A percentile compares a stretch with the other conserved stretches of the same genome.
These are phyloP conservation scores for Pseudotriccus pelzelni DNA, from an alignment of 2,797 vertebrate genomes.

Conservation along the genomic window DNA sequence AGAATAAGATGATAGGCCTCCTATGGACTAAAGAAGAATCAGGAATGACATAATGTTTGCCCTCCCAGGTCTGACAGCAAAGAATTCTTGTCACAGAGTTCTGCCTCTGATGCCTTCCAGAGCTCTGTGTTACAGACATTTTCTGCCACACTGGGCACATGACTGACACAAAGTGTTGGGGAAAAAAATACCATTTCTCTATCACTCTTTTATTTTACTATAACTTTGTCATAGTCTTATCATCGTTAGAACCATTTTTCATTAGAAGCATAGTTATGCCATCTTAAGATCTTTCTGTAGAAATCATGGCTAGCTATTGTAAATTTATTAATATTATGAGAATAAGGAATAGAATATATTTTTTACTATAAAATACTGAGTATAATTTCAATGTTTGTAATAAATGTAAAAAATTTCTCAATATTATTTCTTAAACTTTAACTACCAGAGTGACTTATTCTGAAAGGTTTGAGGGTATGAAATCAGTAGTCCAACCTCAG, in stretches of 20 bases:
- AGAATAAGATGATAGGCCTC: background rate
- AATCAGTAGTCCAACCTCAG: background rate
- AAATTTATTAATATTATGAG: background rate
- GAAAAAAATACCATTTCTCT: background rate
- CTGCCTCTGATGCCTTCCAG: background rate
- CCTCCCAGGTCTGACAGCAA: background rate
- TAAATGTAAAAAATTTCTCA: background rate
- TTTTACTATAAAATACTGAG: background rate
- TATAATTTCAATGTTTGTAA: background rate
- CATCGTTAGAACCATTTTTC: background rate
- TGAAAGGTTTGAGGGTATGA: background rate
- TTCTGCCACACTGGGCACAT: background rate
- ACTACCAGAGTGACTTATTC: background rate
- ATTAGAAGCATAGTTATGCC: background rate
- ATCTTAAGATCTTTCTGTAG: background rate
- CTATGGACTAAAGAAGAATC: background rate
- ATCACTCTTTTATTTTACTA: background rate
- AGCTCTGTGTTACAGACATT: background rate
- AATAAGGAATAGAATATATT: background rate
- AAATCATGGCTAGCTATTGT: background rate
- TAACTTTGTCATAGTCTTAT: background rate
- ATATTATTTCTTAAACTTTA: background rate
- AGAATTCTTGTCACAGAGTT: background rate
- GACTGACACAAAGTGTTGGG: background rate
- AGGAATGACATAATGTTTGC: background rate